phyloP scores from a whole-genome alignment of 1,140 invertebrate genomes.

The Bombus confusus region DNA sequence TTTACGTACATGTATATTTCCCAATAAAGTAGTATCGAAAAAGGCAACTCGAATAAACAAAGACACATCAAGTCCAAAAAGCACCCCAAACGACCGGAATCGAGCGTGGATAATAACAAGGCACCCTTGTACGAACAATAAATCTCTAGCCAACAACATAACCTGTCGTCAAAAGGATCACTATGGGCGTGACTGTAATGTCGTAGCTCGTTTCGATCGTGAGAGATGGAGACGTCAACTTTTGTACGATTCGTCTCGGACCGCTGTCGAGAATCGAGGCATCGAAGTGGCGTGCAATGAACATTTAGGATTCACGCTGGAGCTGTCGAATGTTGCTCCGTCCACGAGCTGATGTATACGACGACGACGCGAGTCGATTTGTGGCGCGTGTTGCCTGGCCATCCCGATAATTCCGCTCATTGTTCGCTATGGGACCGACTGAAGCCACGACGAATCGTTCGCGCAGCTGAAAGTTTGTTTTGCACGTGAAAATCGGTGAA shows the following conservation, averaged over 20 bases:
- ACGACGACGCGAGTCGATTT: conserved; percentile 33
- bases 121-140: conserved; percentile 75
- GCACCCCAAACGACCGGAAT: conserved; percentile 66
- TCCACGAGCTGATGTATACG: conserved; percentile 7
- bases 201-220: conserved; percentile 56
- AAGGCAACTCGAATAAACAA: not conserved
- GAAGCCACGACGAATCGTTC: conserved; percentile 43
- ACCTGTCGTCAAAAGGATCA: conserved; percentile 51
- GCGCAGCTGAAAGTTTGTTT: conserved; percentile 36
- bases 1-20: not conserved
- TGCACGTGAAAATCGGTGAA: not conserved
- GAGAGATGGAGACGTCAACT: conserved; percentile 79
- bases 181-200: conserved; percentile 61
- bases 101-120: conserved; percentile 79
- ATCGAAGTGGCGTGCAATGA: conserved; percentile 14
- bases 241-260: conserved; percentile 78
- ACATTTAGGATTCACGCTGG: conserved; percentile 26
- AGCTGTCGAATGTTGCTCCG: conserved; percentile 29
- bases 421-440: conserved; percentile 28
- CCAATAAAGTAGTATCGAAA: not conserved
- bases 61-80: not conserved
- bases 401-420: conserved; percentile 65
- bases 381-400: conserved; percentile 49
- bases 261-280: conserved; percentile 67
- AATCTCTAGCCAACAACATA: conserved; percentile 71